phyloP scores from a whole-genome alignment of 2,797 vertebrate genomes.

The Rhinophrynus dorsalis region DNA sequence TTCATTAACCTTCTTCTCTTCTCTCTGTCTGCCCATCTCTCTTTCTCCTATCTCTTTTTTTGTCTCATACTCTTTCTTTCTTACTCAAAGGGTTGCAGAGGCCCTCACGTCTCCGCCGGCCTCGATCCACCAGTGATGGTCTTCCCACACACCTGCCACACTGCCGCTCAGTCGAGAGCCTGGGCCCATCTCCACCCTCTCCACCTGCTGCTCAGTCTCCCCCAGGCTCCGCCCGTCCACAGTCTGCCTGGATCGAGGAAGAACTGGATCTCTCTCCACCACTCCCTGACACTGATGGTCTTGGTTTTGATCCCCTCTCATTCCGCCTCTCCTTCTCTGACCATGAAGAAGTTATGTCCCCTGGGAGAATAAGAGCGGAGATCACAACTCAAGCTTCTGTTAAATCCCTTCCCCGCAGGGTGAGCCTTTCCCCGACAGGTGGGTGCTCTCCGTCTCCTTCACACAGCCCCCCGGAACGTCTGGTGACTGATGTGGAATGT shows the following conservation, averaged over 20 bases:
- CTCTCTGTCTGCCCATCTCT: no score
- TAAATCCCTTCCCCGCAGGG: conserved; percentile 15
- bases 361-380: neutral
- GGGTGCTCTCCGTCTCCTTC: conserved; percentile 50
- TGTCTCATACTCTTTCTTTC: neutral
- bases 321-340: conserved; percentile 56
- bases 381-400: neutral
- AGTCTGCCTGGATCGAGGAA: conserved; percentile 66
- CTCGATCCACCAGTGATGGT: conserved; percentile 75
- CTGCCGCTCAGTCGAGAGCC: conserved; percentile 72
- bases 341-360: conserved; percentile 32
- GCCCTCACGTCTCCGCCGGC: conserved; percentile 67
- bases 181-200: conserved; percentile 50
- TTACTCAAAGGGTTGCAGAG: conserved; percentile 61
- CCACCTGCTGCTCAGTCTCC: conserved; percentile 60
- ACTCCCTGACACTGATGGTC: conserved; percentile 64
- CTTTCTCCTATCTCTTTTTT: no score
- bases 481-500: conserved; percentile 44
- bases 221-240: conserved; percentile 61
- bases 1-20: no score
- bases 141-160: conserved; percentile 63
- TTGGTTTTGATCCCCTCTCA: conserved; percentile 64
- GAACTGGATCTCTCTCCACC: conserved; percentile 74
- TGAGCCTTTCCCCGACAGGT: conserved; percentile 8
- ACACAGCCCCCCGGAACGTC: conserved; percentile 52